Percentiles rank a stretch among this genome's conserved stretches.
Conservation (phyloP, 1,140 invertebrate species). For the Campodea augens region DNA sequence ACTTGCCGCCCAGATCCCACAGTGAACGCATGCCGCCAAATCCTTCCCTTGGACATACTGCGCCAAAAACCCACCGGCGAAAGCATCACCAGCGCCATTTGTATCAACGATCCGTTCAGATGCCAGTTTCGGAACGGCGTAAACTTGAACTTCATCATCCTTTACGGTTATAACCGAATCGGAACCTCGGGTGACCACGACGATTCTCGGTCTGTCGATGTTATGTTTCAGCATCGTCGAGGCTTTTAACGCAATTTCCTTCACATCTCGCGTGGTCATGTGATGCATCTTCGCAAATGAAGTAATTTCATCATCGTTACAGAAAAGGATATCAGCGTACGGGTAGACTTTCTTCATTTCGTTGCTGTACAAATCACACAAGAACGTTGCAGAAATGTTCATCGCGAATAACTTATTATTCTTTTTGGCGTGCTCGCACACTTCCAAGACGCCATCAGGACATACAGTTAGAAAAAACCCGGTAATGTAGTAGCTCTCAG, state of each 20-base stretch:
- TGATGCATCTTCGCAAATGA: constrained; percentile 62
- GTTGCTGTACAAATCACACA: constrained; percentile 75
- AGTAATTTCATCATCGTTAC: constrained; percentile 88
- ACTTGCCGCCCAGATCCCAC: constrained; percentile 70
- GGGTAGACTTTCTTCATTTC: constrained; percentile 62
- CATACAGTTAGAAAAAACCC: constrained; percentile 94
- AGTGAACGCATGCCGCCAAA: constrained; percentile 60
- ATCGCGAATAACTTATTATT: constrained; percentile 65
- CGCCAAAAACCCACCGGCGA: constrained; percentile 86
- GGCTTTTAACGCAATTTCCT: constrained; percentile 69
- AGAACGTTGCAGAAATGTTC: constrained; percentile 93
- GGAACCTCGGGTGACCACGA: constrained; percentile 83
- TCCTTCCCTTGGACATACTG: constrained; percentile 63
- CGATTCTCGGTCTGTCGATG: constrained; percentile 42
- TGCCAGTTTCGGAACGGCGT: constrained; percentile 46
- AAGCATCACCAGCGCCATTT: constrained; percentile 97
- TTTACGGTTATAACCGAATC: constrained; percentile 65
- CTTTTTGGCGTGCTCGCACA: constrained; percentile 55
- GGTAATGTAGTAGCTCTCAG: constrained; percentile 76
- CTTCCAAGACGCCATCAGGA: constrained; percentile 58
- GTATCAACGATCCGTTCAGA: constrained; percentile 79
- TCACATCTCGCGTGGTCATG: constrained; percentile 48
- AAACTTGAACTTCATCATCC: constrained; percentile 42
- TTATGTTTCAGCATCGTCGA: constrained; percentile 57
- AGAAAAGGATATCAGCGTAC: constrained; percentile 90